A percentile compares a stretch with the other conserved stretches of the same genome.
Conservation (phyloP, 2,797 vertebrate species). For the Decapterus maruadsi region DNA sequence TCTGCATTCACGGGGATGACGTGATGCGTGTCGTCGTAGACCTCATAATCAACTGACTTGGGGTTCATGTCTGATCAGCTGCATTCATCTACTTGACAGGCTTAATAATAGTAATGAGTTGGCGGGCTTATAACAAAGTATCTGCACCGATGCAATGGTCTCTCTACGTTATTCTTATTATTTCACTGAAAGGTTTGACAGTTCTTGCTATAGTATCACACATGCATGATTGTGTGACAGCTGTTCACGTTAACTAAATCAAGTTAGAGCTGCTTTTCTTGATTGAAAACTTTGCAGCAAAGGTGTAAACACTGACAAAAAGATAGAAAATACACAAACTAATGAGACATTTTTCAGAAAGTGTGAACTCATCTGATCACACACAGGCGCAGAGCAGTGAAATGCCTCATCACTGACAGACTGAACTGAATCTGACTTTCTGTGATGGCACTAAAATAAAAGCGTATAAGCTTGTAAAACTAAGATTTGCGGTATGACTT, state of each 20-base stretch:
- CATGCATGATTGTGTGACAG: background rate
- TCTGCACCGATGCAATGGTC: background rate
- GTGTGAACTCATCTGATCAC: background rate
- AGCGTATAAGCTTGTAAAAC: background rate
- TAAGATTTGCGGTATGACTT: background rate
- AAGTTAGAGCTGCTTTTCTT: background rate
- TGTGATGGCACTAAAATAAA: background rate
- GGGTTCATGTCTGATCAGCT: conserved; percentile 5
- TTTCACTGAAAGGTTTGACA: background rate
- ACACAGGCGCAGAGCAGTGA: background rate
- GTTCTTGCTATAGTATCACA: background rate
- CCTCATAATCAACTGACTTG: conserved; percentile 24
- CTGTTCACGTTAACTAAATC: background rate
- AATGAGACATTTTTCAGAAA: background rate
- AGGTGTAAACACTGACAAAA: background rate
- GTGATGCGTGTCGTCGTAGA: background rate
- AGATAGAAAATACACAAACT: background rate
- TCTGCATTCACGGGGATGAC: background rate
- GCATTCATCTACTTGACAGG: conserved; percentile 17
- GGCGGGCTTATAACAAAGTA: conserved; percentile 3
- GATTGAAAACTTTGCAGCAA: background rate
- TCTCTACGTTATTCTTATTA: background rate
- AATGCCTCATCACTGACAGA: background rate
- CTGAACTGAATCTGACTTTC: background rate
- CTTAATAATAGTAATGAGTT: conserved; percentile 29